Percentiles rank a stretch among this genome's conserved stretches.
These are phyloP conservation scores for Macrosoma leucophasiata DNA, from an alignment of 2,888 invertebrate species.

Conservation along the genomic window DNA sequence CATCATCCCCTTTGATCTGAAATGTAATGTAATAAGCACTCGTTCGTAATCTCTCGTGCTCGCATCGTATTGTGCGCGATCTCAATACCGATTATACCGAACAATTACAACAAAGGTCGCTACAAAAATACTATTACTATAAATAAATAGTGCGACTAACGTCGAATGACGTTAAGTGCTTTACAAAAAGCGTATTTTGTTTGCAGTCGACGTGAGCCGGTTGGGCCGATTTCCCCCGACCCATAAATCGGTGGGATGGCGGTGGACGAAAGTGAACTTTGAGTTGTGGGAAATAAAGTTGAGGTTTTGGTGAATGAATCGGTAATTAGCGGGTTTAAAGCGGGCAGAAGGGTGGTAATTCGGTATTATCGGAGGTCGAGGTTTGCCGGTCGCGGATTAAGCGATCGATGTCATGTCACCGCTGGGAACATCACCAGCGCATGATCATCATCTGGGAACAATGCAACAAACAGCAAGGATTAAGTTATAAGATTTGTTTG, in stretches of 20 bases:
- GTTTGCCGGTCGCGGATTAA: conserved; percentile 37
- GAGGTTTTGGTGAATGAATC: conserved; percentile 14
- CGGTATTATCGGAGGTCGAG: conserved; percentile 23
- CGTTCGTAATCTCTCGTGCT: conserved; percentile 28
- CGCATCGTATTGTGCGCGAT: conserved; percentile 28
- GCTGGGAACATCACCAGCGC: too few relatives aligned
- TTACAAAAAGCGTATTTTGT: conserved; percentile 51
- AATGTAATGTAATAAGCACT: conserved; percentile 11
- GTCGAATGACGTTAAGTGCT: conserved; percentile 60
- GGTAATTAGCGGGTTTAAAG: conserved; percentile 30
- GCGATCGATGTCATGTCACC: conserved; percentile 39
- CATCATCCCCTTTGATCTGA: conserved; percentile 6
- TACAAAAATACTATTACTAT: conserved; percentile 62
- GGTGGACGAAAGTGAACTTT: conserved; percentile 20
- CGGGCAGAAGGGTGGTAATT: conserved; percentile 28
- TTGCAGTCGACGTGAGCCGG: conserved; percentile 20
- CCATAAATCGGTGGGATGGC: not conserved
- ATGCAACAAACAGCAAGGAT: too few relatives aligned
- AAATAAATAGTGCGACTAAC: conserved; percentile 56
- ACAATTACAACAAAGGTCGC: conserved; percentile 44
- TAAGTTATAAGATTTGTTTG: too few relatives aligned
- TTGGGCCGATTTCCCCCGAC: conserved; percentile 13
- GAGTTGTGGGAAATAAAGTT: conserved; percentile 18
- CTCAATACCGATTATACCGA: conserved; percentile 31
- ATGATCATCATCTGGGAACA: too few relatives aligned